A percentile compares a stretch with the other conserved stretches of the same genome.
phyloP scores from a whole-genome alignment of 1,140 invertebrate species.

The Formica selysi region DNA sequence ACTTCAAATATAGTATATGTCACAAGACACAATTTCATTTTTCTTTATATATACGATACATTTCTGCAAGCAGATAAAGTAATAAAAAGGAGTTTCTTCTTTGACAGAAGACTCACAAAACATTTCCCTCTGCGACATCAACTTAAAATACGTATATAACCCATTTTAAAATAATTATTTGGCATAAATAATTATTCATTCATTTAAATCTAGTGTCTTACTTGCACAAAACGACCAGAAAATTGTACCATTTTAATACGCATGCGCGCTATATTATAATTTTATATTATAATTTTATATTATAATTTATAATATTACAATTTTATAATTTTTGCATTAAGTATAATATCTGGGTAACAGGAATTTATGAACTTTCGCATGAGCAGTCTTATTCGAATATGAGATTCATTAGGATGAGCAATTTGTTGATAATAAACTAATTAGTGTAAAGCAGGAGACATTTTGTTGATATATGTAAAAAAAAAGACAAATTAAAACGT shows the following conservation, averaged over 20 bases:
- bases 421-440: too few relatives aligned
- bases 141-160: neutral
- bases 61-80: neutral
- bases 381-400: too few relatives aligned
- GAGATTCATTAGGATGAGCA: too few relatives aligned
- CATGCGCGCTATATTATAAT: neutral
- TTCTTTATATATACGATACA: neutral
- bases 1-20: constrained; percentile 33
- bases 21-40: constrained; percentile 1
- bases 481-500: neutral
- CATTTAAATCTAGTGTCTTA: neutral
- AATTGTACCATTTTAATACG: neutral
- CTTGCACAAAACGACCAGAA: neutral
- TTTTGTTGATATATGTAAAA: neutral
- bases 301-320: too few relatives aligned
- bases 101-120: neutral
- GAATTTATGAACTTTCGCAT: too few relatives aligned
- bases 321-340: neutral
- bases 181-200: neutral
- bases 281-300: neutral
- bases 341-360: neutral
- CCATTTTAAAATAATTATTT: constrained; percentile 20
- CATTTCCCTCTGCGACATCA: neutral
- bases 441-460: neutral
- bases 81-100: neutral